These are phyloP conservation scores for Luehdorfia chinensis DNA, from an alignment of 1,140 invertebrate genomes.

Conservation along the genomic window DNA sequence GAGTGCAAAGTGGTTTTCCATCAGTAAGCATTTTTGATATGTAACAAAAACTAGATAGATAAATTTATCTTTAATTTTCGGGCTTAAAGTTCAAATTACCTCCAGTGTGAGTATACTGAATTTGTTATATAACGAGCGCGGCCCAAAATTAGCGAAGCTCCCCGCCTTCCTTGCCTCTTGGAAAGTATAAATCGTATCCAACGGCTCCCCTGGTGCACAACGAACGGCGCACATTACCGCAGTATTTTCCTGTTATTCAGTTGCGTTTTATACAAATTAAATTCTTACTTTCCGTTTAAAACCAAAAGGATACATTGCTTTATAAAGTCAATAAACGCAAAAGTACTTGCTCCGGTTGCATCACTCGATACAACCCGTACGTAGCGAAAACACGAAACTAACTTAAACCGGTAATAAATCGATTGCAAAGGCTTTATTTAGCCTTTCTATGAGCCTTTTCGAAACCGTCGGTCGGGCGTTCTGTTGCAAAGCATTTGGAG, in stretches of 20 bases:
- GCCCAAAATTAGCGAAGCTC: constrained; percentile 28
- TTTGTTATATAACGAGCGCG: not conserved
- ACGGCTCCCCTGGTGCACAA: constrained; percentile 10
- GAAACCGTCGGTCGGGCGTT: constrained; percentile 48
- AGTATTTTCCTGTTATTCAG: constrained; percentile 9
- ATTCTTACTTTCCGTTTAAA: constrained; percentile 15
- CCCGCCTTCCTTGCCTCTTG: constrained; percentile 25
- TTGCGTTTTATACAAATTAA: not conserved
- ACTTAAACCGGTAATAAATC: constrained; percentile 41
- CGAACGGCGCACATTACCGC: constrained; percentile 1
- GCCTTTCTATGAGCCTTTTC: constrained; percentile 46
- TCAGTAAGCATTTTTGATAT: too few relatives aligned
- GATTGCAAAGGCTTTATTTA: constrained; percentile 46
- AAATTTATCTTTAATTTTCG: too few relatives aligned
- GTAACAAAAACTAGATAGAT: too few relatives aligned
- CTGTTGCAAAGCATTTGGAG: constrained; percentile 45
- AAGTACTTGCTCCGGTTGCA: not conserved
- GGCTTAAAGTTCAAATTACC: too few relatives aligned
- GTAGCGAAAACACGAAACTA: constrained; percentile 9
- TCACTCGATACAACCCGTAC: not conserved
- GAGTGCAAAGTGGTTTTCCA: too few relatives aligned
- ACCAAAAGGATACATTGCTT: constrained; percentile 8
- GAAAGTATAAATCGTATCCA: constrained; percentile 34
- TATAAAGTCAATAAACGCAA: constrained; percentile 6
- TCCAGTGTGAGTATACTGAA: too few relatives aligned